Base-by-base conservation (phyloP, 2,888 invertebrate species). In the Crematogaster levior region DNA sequence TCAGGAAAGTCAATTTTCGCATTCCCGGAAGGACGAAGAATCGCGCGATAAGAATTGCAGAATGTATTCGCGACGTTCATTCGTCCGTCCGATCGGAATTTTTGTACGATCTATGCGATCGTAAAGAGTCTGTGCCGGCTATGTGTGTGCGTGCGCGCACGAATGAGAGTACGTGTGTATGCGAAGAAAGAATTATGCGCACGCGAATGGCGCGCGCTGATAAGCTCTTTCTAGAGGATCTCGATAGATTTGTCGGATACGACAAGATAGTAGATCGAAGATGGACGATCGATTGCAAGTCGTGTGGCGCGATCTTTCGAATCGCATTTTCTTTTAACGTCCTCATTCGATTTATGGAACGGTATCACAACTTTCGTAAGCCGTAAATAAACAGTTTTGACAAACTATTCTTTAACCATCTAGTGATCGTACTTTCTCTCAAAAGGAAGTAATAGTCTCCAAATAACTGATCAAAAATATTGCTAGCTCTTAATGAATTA, bases 1-100 rank as follows among this genome's bases (percentile, higher is more conserved):
- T 81, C 43, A 30, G 37, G 34, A 81, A 74, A 74, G 65, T 48
- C 81, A 81, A 83, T 83, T 83, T 83, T 81, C 81, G 48, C 73
- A 61, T 83, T 66, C 72, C 83, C 66, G 58, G 12, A 58, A 58
- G 53, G 56, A 81, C 68, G 79, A 77, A 30, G 30, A 21, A 80
- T 60, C 80, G 73, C 27, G 27, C 60, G 80, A 72, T 80, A 73
- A 74, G 60, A 74, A 60, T 73, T 73, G 80, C 46, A 60, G 73
- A 80, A 80, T 58, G 72, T 80, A 80, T 73, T 73, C 80, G 73
- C 73, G 73, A 73, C 80, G 58, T 80, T 73, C 73, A 27, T 73
- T 73, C 80, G 46, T 73, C 58, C 72, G 73, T 21, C 15, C 73
- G 73, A 48, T 12, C 40, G 74, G 80, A 80, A 80, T 80, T 80